Percentiles rank a stretch among this genome's conserved stretches.
These are phyloP conservation scores for Erannis defoliaria DNA, from an alignment of 2,888 invertebrate species.

Conservation along the genomic window DNA sequence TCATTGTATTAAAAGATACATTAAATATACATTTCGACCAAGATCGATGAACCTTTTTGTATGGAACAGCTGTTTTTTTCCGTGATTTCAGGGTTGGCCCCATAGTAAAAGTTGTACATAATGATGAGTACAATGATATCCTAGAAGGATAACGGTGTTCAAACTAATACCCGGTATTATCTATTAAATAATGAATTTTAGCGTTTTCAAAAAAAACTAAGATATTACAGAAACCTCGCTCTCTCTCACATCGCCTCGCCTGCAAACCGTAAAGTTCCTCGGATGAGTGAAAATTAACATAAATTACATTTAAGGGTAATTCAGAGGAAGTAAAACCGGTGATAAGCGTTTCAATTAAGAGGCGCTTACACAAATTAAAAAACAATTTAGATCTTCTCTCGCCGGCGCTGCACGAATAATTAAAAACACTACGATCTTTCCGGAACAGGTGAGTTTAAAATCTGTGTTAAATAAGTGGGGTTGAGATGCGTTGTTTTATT, in stretches of 20 bases:
- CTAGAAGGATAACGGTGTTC: too few species aligned
- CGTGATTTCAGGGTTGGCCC: too few species aligned
- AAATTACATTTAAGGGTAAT: constrained; percentile 46
- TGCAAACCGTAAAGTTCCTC: constrained; percentile 40
- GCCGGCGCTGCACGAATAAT: constrained; percentile 44
- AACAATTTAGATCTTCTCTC: constrained; percentile 50
- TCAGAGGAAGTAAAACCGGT: constrained; percentile 47
- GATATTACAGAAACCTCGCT: constrained; percentile 11
- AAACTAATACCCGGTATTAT: not conserved
- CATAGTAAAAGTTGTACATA: too few species aligned
- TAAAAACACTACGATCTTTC: constrained; percentile 50
- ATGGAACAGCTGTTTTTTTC: too few species aligned
- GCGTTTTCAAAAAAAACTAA: constrained; percentile 11
- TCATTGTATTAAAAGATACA: not conserved
- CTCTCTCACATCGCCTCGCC: constrained; percentile 19
- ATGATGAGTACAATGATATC: too few species aligned
- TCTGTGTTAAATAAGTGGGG: constrained; percentile 19
- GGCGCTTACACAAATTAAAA: constrained; percentile 52
- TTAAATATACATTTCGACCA: not conserved
- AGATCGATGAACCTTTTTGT: too few species aligned
- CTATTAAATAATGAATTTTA: not conserved
- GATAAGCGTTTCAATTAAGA: constrained; percentile 55
- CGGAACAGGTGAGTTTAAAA: constrained; percentile 28
- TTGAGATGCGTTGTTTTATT: constrained; percentile 8
- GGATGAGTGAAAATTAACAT: constrained; percentile 49